phyloP scores from a whole-genome alignment of 1,140 invertebrate genomes.

The Neodiprion pinetum region DNA sequence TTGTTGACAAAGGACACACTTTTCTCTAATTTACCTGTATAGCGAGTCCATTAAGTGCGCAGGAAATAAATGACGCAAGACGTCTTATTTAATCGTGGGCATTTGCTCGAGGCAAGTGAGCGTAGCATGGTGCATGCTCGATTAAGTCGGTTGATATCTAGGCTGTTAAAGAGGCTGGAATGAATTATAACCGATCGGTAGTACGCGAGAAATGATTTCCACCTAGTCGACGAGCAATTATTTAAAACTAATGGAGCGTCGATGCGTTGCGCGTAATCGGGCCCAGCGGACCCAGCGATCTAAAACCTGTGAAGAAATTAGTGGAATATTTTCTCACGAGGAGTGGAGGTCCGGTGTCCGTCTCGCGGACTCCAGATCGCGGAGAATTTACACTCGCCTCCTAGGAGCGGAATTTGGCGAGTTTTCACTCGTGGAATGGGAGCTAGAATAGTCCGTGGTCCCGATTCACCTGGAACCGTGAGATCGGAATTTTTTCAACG shows the following conservation, averaged over 20 bases:
- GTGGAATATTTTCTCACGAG: slow-evolving; percentile 1
- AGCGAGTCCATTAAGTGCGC: no score
- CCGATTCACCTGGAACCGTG: background rate
- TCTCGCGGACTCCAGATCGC: background rate
- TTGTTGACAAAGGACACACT: no score
- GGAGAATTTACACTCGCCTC: background rate
- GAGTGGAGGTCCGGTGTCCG: background rate
- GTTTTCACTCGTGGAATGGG: background rate
- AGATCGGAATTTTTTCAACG: background rate
- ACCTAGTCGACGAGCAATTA: background rate
- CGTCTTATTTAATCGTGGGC: background rate
- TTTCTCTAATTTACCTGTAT: no score
- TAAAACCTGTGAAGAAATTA: background rate
- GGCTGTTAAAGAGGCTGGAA: background rate
- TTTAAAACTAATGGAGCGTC: background rate
- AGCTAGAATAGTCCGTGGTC: background rate
- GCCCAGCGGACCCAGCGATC: no score
- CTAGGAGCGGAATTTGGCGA: background rate
- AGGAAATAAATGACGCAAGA: background rate
- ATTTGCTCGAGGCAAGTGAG: background rate
- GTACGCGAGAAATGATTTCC: background rate
- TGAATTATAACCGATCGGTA: background rate
- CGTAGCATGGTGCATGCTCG: background rate
- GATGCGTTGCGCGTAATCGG: background rate
- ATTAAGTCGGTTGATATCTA: background rate